Evolutionary conservation across 1,140 invertebrate genomes (phyloP).

Genomic region (Solenopsis fugax): DNA sequence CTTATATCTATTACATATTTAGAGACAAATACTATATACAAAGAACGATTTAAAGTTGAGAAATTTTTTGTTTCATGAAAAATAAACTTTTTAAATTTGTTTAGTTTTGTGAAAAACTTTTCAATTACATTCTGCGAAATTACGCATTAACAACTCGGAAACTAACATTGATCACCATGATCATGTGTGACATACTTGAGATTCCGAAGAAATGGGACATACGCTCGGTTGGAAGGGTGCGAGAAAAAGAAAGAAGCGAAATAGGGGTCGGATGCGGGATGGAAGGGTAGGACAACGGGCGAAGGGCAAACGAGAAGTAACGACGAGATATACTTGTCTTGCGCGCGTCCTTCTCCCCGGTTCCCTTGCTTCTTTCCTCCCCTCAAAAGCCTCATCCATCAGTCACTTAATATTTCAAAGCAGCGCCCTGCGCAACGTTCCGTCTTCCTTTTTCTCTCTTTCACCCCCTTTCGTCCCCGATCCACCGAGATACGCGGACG

Average conservation of each 20-base stretch:
- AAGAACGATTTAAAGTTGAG: too few relatives aligned
- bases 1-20: too few relatives aligned
- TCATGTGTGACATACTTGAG: conserved; percentile 39
- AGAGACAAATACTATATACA: too few relatives aligned
- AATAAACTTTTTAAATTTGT: too few relatives aligned
- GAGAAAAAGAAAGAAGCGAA: background rate
- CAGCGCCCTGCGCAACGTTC: conserved; percentile 73
- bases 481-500: conserved; percentile 48
- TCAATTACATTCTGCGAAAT: too few relatives aligned
- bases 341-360: conserved; percentile 23
- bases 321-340: conserved; percentile 42
- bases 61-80: too few relatives aligned
- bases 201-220: conserved; percentile 61
- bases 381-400: conserved; percentile 85
- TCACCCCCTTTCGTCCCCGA: conserved; percentile 47
- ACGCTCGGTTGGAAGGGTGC: background rate
- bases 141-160: background rate
- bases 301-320: conserved; percentile 36
- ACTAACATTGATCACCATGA: conserved; percentile 9
- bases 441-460: conserved; percentile 36
- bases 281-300: conserved; percentile 15
- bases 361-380: conserved; percentile 63
- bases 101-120: too few relatives aligned
- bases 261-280: conserved; percentile 28
- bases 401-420: conserved; percentile 86